Percentiles rank a stretch among this genome's conserved stretches.
These are phyloP conservation scores for Electrophaes corylata DNA, from an alignment of 2,888 invertebrate genomes.

Conservation along the genomic window DNA sequence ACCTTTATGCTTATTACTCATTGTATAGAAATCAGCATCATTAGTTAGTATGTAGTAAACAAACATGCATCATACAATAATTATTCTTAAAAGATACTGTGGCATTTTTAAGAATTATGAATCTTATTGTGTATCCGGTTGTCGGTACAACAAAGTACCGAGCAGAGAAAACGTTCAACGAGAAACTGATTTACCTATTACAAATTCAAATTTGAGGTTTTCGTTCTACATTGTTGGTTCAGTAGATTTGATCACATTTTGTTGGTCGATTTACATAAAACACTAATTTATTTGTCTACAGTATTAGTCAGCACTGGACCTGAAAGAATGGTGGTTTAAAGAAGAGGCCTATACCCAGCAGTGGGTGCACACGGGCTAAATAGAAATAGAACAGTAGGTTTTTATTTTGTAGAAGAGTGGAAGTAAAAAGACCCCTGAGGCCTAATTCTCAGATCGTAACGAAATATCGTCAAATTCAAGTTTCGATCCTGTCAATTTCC, in stretches of 20 bases:
- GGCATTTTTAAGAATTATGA: neutral
- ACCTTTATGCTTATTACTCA: conserved; percentile 13
- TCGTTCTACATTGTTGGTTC: conserved; percentile 52
- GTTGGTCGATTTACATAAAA: conserved; percentile 57
- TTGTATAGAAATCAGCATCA: conserved; percentile 10
- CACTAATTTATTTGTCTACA: conserved; percentile 48
- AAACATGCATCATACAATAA: neutral
- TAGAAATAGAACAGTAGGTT: too few species aligned
- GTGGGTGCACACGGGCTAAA: too few species aligned
- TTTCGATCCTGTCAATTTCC: too few species aligned
- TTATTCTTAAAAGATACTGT: neutral
- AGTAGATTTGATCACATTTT: conserved; percentile 61
- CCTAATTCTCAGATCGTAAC: too few species aligned
- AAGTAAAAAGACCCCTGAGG: too few species aligned
- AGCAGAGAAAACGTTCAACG: conserved; percentile 24
- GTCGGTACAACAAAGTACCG: conserved; percentile 10
- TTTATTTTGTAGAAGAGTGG: too few species aligned
- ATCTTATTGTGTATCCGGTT: conserved; percentile 4
- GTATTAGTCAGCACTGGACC: conserved; percentile 9
- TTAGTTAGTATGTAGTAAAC: neutral
- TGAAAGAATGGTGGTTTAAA: too few species aligned
- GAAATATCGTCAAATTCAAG: too few species aligned
- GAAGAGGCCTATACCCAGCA: too few species aligned
- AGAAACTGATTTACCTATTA: conserved; percentile 41
- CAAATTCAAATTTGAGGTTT: conserved; percentile 39